phyloP scores from a whole-genome alignment of 23 tunicate species.

The Clavelina lepadiformis region DNA sequence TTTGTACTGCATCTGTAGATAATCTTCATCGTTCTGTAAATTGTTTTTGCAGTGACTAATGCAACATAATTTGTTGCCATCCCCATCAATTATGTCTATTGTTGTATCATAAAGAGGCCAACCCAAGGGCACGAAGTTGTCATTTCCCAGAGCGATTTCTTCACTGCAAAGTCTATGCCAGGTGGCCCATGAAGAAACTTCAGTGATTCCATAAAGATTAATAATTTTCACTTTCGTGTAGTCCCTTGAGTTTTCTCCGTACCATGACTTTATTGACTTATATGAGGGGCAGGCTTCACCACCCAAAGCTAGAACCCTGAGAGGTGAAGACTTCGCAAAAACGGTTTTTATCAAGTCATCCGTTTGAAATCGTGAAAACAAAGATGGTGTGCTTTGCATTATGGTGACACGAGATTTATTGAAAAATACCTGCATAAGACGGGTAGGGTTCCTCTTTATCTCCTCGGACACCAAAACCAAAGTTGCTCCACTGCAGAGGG shows the following conservation, averaged over 20 bases:
- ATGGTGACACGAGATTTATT: constrained; percentile 44
- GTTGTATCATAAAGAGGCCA: constrained; percentile 47
- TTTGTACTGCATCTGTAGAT: background rate
- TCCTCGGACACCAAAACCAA: constrained; percentile 35
- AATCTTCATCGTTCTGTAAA: background rate
- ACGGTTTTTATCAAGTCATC: constrained; percentile 11
- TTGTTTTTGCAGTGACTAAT: background rate
- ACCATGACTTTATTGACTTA: constrained; percentile 38
- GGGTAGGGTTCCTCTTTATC: constrained; percentile 13
- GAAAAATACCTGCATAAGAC: constrained; percentile 25
- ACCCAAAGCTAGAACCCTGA: constrained; percentile 59
- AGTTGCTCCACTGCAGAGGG: constrained; percentile 43
- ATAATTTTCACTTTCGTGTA: constrained; percentile 6
- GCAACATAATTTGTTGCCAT: constrained; percentile 2
- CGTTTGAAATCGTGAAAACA: constrained; percentile 24
- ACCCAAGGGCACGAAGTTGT: constrained; percentile 43
- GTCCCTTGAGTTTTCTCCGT: background rate
- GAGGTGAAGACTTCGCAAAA: constrained; percentile 24
- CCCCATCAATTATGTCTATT: constrained; percentile 28
- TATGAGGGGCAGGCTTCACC: constrained; percentile 81
- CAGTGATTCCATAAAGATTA: constrained; percentile 90
- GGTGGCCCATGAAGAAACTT: constrained; percentile 90
- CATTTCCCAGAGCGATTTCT: constrained; percentile 3
- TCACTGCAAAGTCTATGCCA: constrained; percentile 20
- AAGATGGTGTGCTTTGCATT: constrained; percentile 65